Evolutionary conservation across 2,113 vertebrate species (phyloP).

Genomic region (Psophia crepitans): DNA sequence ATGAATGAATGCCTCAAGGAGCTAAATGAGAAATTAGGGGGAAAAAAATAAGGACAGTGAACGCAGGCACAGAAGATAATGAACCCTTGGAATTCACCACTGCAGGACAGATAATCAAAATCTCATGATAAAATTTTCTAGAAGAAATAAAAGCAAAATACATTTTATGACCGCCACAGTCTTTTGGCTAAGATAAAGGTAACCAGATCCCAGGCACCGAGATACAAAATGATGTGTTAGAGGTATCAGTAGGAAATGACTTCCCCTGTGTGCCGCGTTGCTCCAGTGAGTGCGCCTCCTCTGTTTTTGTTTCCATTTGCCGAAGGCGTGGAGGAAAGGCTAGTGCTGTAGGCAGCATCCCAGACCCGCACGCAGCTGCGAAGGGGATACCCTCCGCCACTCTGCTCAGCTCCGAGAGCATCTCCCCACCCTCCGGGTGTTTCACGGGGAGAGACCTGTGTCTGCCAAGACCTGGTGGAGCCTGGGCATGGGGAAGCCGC

Average conservation of each 20-base stretch:
- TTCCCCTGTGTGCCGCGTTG: background rate
- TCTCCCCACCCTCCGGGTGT: background rate
- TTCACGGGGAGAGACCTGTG: background rate
- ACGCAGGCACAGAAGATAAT: background rate
- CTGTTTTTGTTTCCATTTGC: constrained; percentile 21
- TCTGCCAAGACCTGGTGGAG: background rate
- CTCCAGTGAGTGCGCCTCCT: background rate
- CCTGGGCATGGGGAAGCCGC: background rate
- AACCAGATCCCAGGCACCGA: background rate
- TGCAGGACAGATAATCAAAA: constrained; percentile 2
- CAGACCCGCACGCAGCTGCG: background rate
- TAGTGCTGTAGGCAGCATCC: constrained; percentile 46
- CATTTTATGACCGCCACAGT: background rate
- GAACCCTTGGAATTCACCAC: constrained; percentile 14
- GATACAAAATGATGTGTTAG: constrained; percentile 33
- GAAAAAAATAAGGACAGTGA: background rate
- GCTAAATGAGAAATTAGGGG: background rate
- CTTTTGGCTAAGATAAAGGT: constrained; percentile 44
- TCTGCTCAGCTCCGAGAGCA: background rate
- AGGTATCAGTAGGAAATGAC: constrained; percentile 28
- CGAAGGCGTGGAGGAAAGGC: rapidly evolving
- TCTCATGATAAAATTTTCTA: background rate
- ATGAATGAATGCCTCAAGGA: background rate
- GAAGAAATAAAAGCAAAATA: background rate
- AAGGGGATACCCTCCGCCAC: background rate